Conservation (phyloP, 2,888 invertebrate genomes). For the Harpalus rubripes region DNA sequence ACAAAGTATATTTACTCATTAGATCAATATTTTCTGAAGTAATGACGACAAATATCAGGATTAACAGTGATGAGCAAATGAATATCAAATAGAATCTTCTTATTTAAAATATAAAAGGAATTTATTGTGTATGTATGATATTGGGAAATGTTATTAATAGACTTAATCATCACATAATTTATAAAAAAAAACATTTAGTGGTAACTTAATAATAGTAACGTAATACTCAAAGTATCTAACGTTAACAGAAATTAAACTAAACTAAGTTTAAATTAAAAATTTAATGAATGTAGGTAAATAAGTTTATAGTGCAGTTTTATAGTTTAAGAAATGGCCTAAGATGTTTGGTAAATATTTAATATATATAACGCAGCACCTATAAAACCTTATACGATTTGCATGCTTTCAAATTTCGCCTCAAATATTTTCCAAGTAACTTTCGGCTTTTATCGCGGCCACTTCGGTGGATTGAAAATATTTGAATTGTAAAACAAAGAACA, state of each 20-base stretch:
- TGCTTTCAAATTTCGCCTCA: constrained; percentile 69
- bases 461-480: constrained; percentile 65
- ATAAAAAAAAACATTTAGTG: no score
- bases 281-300: no score
- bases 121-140: no score
- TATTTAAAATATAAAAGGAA: no score
- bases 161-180: no score
- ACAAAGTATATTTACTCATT: constrained; percentile 31
- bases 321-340: background rate
- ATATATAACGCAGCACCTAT: constrained; percentile 43
- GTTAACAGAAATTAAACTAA: no score
- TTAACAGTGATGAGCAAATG: no score
- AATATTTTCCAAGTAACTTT: constrained; percentile 61
- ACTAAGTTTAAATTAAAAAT: no score
- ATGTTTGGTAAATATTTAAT: constrained; percentile 19
- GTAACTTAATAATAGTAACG: no score
- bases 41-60: constrained; percentile 7
- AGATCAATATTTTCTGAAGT: constrained; percentile 13
- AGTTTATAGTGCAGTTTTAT: background rate
- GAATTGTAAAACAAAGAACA: constrained; percentile 65
- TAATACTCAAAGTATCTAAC: no score
- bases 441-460: constrained; percentile 63
- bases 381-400: constrained; percentile 68
- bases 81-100: no score
- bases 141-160: no score